Evolutionary conservation across 2,888 invertebrate species (phyloP).

Genomic region (Fissipunctia ypsillon): DNA sequence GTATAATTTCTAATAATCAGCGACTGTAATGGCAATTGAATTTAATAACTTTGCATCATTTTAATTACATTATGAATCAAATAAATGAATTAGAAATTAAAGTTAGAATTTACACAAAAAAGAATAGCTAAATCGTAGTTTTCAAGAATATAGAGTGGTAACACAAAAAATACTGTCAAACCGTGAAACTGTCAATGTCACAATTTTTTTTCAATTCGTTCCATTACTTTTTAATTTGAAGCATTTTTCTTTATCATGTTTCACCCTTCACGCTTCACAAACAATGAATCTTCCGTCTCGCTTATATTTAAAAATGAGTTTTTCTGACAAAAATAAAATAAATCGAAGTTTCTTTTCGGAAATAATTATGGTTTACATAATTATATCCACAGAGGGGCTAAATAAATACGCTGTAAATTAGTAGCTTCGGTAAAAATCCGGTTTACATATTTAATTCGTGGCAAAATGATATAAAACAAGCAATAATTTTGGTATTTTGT

Average conservation of each 20-base stretch:
- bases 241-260: conserved; percentile 61
- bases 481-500: background rate
- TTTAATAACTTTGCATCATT: background rate
- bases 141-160: background rate
- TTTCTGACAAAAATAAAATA: conserved; percentile 60
- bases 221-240: conserved; percentile 59
- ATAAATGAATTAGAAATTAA: background rate
- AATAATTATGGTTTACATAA: conserved; percentile 8
- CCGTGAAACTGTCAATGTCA: conserved; percentile 43
- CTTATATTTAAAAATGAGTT: conserved; percentile 40
- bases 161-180: conserved; percentile 24
- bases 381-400: background rate
- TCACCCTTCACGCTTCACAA: conserved; percentile 30
- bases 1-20: background rate
- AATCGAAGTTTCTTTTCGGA: conserved; percentile 43
- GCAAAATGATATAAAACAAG: conserved; percentile 18
- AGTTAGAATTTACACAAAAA: background rate
- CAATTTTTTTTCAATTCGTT: conserved; percentile 46
- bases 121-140: background rate
- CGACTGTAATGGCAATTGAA: no score
- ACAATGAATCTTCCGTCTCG: conserved; percentile 26
- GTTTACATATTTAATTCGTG: background rate
- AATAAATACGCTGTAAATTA: background rate
- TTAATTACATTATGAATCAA: background rate
- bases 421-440: background rate